These are phyloP conservation scores for Leptogaster cylindrica DNA, from an alignment of 2,888 invertebrate species.

Conservation along the genomic window DNA sequence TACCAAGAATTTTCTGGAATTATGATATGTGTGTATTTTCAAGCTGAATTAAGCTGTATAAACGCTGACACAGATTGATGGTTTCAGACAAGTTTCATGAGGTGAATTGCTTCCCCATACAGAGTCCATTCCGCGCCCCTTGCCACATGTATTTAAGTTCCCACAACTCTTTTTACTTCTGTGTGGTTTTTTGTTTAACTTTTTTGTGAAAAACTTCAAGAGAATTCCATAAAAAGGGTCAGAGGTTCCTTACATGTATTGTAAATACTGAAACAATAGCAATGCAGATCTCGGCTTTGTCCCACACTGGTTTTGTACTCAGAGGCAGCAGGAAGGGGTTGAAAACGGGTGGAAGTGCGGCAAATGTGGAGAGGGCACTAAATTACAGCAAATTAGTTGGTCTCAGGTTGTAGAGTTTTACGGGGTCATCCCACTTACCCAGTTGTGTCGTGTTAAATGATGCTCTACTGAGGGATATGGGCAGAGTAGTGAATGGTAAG, in stretches of 20 bases:
- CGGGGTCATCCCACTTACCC: not conserved
- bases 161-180: too few relatives aligned
- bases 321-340: too few relatives aligned
- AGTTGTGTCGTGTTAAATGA: not conserved
- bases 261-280: constrained; percentile 4
- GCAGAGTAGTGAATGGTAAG: not conserved
- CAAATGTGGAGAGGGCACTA: constrained; percentile 15
- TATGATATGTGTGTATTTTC: too few relatives aligned
- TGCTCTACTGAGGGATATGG: constrained; percentile 1
- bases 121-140: too few relatives aligned
- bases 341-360: not conserved
- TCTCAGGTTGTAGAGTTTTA: not conserved
- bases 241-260: not conserved
- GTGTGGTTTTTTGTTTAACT: not conserved
- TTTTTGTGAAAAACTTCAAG: not conserved
- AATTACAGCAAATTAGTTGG: constrained; percentile 26
- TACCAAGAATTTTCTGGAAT: too few relatives aligned
- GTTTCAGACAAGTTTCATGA: not conserved
- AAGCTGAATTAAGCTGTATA: constrained; percentile 9
- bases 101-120: constrained; percentile 1
- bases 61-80: constrained; percentile 1
- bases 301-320: not conserved
- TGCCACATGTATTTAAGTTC: too few relatives aligned
- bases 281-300: not conserved
- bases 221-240: not conserved